Conservation (phyloP, 2,113 vertebrate genomes). For the Muntiacus muntjak region DNA sequence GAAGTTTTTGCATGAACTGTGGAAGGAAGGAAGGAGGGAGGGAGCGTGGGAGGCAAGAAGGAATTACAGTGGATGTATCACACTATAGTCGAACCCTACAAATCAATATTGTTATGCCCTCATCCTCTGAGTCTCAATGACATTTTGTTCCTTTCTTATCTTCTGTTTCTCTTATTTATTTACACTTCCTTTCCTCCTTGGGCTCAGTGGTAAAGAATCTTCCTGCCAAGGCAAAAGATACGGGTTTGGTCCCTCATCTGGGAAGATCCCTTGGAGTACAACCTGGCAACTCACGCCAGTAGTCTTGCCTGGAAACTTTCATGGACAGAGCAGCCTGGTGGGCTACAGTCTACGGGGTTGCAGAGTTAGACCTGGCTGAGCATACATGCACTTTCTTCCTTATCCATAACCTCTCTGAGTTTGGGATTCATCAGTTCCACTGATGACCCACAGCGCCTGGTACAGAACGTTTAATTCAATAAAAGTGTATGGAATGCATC, state of each 20-base stretch:
- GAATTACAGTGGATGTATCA: neutral
- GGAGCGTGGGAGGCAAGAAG: neutral
- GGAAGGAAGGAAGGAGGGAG: neutral
- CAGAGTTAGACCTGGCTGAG: neutral
- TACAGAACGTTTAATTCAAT: neutral
- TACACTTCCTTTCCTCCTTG: neutral
- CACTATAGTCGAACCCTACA: neutral
- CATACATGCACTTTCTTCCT: neutral
- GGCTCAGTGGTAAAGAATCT: neutral
- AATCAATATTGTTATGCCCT: neutral
- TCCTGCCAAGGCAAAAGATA: neutral
- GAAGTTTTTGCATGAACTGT: neutral
- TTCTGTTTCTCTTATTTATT: neutral
- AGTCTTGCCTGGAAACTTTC: neutral
- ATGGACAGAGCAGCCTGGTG: neutral
- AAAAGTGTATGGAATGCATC: neutral
- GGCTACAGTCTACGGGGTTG: neutral
- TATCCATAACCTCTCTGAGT: neutral
- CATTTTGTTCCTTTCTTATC: neutral
- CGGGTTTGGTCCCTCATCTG: rapidly evolving
- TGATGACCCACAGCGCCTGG: neutral
- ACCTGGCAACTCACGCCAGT: neutral
- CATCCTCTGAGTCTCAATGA: neutral
- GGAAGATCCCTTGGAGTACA: neutral
- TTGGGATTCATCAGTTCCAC: neutral